Evolutionary conservation across 2,797 vertebrate genomes (phyloP).

Genomic region (Poeciliopsis infans): DNA sequence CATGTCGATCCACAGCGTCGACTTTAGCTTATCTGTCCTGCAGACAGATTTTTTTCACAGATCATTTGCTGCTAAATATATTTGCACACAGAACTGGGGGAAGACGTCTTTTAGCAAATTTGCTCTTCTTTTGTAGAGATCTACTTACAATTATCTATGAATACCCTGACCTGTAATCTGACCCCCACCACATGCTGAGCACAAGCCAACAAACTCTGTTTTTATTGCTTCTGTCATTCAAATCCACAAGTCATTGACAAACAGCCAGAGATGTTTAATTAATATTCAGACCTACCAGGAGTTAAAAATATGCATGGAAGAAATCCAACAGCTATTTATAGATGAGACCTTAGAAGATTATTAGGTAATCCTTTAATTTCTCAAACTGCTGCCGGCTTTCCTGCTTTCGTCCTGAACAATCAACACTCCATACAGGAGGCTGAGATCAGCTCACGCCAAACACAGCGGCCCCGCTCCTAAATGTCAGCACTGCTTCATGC

Average conservation of each 20-base stretch:
- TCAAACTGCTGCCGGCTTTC: constrained; percentile 1
- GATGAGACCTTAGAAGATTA: constrained; percentile 12
- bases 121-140: constrained; percentile 26
- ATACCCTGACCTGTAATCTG: constrained; percentile 67
- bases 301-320: constrained; percentile 1
- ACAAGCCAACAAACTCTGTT: constrained; percentile 61
- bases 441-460: constrained; percentile 7
- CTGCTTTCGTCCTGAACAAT: not conserved
- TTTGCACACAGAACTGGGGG: not conserved
- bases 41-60: too few species aligned
- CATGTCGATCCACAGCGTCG: constrained; percentile 7
- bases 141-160: constrained; percentile 54
- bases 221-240: constrained; percentile 29
- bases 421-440: constrained; percentile 7
- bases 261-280: not conserved
- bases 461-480: not conserved
- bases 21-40: constrained; percentile 8
- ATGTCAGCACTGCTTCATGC: constrained; percentile 11
- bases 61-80: not conserved
- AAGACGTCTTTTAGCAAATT: constrained; percentile 19
- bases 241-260: not conserved
- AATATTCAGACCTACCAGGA: not conserved
- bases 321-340: constrained; percentile 12
- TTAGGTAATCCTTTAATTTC: constrained; percentile 19
- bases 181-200: constrained; percentile 32